Evolutionary conservation across 2,888 invertebrate species (phyloP).

Genomic region (Drosophila merina): DNA sequence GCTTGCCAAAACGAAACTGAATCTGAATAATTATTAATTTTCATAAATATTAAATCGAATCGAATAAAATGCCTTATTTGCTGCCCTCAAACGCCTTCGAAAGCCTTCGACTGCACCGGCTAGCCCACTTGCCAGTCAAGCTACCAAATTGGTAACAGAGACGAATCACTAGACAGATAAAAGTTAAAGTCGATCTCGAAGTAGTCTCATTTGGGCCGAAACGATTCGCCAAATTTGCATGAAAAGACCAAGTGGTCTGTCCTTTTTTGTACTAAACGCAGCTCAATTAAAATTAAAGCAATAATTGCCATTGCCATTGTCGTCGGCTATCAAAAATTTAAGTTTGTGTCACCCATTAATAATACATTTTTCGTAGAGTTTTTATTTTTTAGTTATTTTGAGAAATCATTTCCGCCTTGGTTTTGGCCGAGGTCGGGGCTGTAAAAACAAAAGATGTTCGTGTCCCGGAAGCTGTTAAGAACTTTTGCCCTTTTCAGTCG

Average conservation of each 20-base stretch:
- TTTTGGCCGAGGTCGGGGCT: constrained; percentile 26
- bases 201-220: constrained; percentile 44
- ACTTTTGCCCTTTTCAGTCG: constrained; percentile 28
- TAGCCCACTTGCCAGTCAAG: constrained; percentile 60
- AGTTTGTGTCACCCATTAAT: constrained; percentile 32
- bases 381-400: not conserved
- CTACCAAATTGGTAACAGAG: constrained; percentile 50
- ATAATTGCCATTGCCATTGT: constrained; percentile 34
- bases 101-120: constrained; percentile 59
- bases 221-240: constrained; percentile 50
- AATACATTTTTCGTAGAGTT: constrained; percentile 29
- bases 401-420: constrained; percentile 31
- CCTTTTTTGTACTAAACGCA: constrained; percentile 52
- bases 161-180: constrained; percentile 42
- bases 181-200: constrained; percentile 31
- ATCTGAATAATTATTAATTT: constrained; percentile 54
- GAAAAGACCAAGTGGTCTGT: constrained; percentile 50
- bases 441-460: constrained; percentile 21
- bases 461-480: constrained; percentile 53
- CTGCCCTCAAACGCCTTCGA: constrained; percentile 30
- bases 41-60: constrained; percentile 49
- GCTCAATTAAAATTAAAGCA: constrained; percentile 55
- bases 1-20: not conserved
- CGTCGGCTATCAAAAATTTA: constrained; percentile 30
- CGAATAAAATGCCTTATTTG: constrained; percentile 59